Evolutionary conservation across 2,113 vertebrate genomes (phyloP).

Genomic region (Varanus komodoensis): DNA sequence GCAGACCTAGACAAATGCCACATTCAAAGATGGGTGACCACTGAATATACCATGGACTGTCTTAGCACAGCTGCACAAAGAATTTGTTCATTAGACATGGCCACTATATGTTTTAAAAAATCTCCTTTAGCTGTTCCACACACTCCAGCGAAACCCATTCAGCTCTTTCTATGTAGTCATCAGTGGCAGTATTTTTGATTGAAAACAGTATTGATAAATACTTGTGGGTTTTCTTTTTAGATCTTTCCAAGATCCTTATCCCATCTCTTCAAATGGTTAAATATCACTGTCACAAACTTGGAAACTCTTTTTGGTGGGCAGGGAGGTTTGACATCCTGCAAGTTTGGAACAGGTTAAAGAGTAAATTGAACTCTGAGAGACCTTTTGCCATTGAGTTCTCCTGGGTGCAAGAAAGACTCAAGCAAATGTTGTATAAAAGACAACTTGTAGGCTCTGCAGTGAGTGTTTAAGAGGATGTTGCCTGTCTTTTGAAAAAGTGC

Average conservation of each 20-base stretch:
- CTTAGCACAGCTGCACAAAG: not conserved
- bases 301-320: not conserved
- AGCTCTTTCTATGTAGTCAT: not conserved
- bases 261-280: conserved; percentile 6
- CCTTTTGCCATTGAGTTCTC: not conserved
- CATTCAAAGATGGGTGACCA: not conserved
- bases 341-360: not conserved
- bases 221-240: not conserved
- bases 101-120: not conserved
- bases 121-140: not conserved
- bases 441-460: too few relatives aligned
- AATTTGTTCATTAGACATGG: not conserved
- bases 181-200: not conserved
- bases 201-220: not conserved
- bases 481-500: not conserved
- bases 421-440: not conserved
- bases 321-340: not conserved
- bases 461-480: not conserved
- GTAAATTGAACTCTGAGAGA: not conserved
- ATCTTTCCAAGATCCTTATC: not conserved
- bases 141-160: not conserved
- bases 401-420: not conserved
- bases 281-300: not conserved
- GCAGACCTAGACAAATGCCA: not conserved
- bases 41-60: not conserved